Conservation (phyloP, 2,888 invertebrate genomes). For the Hyles lineata region DNA sequence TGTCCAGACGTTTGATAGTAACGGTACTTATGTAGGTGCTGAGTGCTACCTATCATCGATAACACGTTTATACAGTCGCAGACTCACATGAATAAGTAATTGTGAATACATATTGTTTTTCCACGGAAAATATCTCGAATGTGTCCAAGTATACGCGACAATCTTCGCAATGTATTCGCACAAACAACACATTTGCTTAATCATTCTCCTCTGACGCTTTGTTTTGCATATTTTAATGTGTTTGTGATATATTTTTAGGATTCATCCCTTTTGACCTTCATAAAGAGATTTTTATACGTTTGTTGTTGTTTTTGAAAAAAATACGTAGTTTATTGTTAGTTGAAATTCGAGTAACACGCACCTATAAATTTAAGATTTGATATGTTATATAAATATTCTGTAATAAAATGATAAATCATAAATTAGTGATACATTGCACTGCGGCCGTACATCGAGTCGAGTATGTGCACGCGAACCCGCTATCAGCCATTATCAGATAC, state of each 20-base stretch:
- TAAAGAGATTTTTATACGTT: too few relatives aligned
- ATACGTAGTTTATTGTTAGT: too few relatives aligned
- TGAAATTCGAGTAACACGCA: too few relatives aligned
- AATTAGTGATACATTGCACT: background rate
- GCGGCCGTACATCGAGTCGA: background rate
- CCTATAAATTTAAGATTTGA: too few relatives aligned
- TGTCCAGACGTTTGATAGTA: conserved; percentile 14
- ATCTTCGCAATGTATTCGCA: background rate
- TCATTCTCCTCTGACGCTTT: background rate
- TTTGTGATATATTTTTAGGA: background rate
- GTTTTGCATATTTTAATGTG: conserved; percentile 10
- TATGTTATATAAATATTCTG: too few relatives aligned
- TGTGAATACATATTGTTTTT: conserved; percentile 18
- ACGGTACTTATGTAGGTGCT: background rate
- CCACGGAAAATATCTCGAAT: conserved; percentile 12
- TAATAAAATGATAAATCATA: background rate
- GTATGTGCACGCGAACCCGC: conserved; percentile 34
- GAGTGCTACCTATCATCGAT: conserved; percentile 1
- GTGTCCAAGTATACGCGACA: background rate
- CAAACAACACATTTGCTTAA: background rate
- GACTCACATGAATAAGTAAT: background rate
- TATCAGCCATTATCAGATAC: conserved; percentile 44
- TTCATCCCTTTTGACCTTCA: too few relatives aligned
- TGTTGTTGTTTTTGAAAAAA: too few relatives aligned
- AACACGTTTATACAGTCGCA: background rate